These are phyloP conservation scores for Dolichallabes microphthalmus DNA, from an alignment of 2,113 vertebrate genomes.

Conservation along the genomic window DNA sequence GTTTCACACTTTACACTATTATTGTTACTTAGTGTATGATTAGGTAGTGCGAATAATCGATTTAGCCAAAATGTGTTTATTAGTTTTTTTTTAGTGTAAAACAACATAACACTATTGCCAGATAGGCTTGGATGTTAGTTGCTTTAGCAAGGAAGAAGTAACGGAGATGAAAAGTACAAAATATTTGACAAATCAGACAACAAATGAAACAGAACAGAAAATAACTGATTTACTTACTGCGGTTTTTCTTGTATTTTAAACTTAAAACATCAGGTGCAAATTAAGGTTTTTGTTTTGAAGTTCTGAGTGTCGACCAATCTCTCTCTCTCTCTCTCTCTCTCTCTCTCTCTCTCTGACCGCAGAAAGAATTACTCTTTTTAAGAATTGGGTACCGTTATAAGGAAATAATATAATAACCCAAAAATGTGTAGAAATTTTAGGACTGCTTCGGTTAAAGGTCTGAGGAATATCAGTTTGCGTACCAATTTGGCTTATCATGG, in stretches of 20 bases:
- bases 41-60: not conserved
- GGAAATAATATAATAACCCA: no score
- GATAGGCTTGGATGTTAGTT: not conserved
- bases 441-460: not conserved
- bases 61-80: not conserved
- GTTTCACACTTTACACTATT: not conserved
- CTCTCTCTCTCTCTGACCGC: no score
- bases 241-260: not conserved
- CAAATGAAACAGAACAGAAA: not conserved
- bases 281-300: constrained; percentile 38
- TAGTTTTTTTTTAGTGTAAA: not conserved
- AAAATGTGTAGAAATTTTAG: not conserved
- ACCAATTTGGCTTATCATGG: not conserved
- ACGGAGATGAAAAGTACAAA: not conserved
- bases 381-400: no score
- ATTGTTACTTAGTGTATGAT: not conserved
- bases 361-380: no score
- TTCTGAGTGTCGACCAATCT: constrained; percentile 62
- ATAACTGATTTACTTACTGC: not conserved
- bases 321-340: no score
- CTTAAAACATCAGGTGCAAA: not conserved
- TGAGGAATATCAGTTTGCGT: not conserved
- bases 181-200: not conserved
- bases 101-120: not conserved
- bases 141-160: not conserved